Evolutionary conservation across 1,140 invertebrate species (phyloP), one percentile per base, ranked within the genome.

Genomic region (Medauroidea extradentata): DNA sequence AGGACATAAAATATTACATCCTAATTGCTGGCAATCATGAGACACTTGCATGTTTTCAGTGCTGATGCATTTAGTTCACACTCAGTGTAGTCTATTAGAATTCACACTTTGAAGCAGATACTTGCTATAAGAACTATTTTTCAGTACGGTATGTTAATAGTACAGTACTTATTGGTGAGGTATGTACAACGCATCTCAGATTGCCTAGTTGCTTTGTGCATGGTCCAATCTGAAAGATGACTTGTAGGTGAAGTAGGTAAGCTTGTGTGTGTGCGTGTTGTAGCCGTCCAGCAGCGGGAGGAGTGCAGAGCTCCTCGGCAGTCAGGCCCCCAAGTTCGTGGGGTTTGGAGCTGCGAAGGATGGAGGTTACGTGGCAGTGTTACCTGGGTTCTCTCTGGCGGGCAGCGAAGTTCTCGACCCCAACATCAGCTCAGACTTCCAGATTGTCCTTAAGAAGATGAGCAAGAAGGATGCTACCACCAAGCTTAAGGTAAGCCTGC

Each of bases 391-490:
- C 60, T 75, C 76, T 2, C 72, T 68, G 46, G 29, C 54, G 7
- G 67, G 75, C 60, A 67, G 78, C 49, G 83, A 84, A 53, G 77
- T 80, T 48, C 68, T 81, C 42, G 83, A 84, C 60, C 73, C 77
- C 3, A 78, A 74, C 57, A 73, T 87, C n/a, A 80, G 82, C 67
- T 73, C 79, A 16, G 79, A 79, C 66, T 83, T 86, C 67, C 83
- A 85, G 65, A 67, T 89, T 7, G 78, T 85, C 25, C 72, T 90
- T 16, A 86, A 87, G 57, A 89, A 89, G 75, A 82, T 95, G 75
- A 83, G 81, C 21, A 96, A 96, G 72, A 93, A 90, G 71, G 91
- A 95, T 83, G 74, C 83, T 3, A 86, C 84, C 1, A 96, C 93
- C 3, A 94, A 91, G 74, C 80, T 87, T 34, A 94, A 94, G 78